phyloP scores from a whole-genome alignment of 64 coral and sea anemone genomes.

The Exaiptasia diaphana region DNA sequence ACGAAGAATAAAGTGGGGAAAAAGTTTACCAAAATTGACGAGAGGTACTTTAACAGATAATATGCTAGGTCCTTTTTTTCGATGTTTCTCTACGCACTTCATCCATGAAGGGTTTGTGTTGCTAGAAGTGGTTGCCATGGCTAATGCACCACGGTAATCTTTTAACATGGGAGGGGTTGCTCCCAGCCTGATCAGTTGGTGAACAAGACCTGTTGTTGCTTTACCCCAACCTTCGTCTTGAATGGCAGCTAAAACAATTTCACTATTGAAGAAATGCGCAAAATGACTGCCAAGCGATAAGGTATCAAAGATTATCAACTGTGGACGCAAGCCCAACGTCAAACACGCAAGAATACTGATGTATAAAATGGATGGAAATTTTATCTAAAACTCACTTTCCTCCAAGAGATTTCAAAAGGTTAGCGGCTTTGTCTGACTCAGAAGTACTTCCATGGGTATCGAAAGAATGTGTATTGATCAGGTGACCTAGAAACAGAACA shows the following conservation, averaged over 20 bases:
- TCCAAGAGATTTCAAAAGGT: background rate
- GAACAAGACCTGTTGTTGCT: background rate
- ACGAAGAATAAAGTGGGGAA: too few species aligned
- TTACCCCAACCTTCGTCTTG: background rate
- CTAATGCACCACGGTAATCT: background rate
- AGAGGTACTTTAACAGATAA: background rate
- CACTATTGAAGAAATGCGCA: background rate
- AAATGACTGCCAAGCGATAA: background rate
- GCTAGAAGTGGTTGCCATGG: background rate
- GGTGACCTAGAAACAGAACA: background rate
- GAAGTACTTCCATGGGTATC: background rate
- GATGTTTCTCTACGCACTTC: background rate
- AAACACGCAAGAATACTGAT: background rate
- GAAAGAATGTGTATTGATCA: background rate
- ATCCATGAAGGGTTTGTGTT: slow-evolving; percentile 10
- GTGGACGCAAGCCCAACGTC: background rate
- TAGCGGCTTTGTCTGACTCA: background rate
- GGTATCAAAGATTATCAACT: background rate
- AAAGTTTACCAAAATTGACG: too few species aligned
- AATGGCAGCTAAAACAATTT: slow-evolving; percentile 12
- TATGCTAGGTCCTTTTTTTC: slow-evolving; percentile 20
- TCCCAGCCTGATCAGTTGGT: slow-evolving; percentile 12
- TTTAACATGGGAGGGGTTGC: background rate
- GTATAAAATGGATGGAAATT: background rate
- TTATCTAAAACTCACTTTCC: slow-evolving; percentile 16